These are phyloP conservation scores for Cynopterus sphinx DNA, from an alignment of 2,797 vertebrate genomes.

Conservation along the genomic window DNA sequence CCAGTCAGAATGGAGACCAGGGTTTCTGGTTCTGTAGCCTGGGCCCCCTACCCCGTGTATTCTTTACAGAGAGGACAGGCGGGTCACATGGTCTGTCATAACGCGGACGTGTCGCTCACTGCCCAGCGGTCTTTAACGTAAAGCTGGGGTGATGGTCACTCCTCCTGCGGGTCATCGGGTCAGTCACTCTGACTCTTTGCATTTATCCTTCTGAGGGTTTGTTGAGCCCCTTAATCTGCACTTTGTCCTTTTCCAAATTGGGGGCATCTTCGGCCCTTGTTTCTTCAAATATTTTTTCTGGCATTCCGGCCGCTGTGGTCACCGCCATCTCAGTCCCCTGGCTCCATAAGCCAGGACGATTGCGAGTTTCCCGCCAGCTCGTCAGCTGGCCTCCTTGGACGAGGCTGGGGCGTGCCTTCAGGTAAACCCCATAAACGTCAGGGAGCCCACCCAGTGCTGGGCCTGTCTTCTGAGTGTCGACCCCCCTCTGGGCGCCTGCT, in stretches of 20 bases:
- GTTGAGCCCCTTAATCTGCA: not conserved
- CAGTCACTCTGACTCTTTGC: not conserved
- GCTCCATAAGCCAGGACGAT: not conserved
- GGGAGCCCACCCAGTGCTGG: not conserved
- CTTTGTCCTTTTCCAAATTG: not conserved
- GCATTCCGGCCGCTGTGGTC: not conserved
- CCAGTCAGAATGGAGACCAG: not conserved
- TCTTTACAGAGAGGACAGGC: not conserved
- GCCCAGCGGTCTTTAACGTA: not conserved
- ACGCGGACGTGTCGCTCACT: no score
- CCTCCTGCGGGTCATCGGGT: not conserved
- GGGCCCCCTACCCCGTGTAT: no score
- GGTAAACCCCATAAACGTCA: not conserved
- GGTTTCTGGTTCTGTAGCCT: not conserved
- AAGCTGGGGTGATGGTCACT: not conserved
- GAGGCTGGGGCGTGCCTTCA: not conserved
- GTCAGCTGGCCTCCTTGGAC: not conserved
- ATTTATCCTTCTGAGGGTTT: not conserved
- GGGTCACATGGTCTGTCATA: not conserved
- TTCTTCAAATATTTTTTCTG: not conserved
- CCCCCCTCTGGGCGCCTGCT: no score
- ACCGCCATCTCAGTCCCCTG: not conserved
- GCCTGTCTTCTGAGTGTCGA: not conserved
- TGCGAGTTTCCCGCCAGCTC: not conserved
- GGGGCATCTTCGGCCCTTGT: not conserved